These are phyloP conservation scores for Acyrthosiphon pisum DNA, from an alignment of 1,140 invertebrate genomes.

Conservation along the genomic window DNA sequence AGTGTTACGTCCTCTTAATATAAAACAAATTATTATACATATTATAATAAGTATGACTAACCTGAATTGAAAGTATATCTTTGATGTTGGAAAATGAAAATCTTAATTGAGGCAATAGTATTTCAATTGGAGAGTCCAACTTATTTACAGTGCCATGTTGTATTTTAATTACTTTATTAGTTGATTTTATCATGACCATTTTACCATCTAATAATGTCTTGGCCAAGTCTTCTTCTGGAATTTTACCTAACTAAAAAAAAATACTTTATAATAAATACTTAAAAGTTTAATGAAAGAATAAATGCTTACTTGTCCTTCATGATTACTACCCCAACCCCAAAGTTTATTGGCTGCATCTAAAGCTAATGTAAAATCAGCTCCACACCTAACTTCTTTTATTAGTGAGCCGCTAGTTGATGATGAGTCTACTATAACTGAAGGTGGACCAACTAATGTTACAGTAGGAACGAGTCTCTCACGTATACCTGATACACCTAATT, in stretches of 20 bases:
- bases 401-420: constrained; percentile 47
- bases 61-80: constrained; percentile 46
- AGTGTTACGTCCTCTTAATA: too few species aligned
- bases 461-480: constrained; percentile 66
- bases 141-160: constrained; percentile 64
- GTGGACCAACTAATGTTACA: constrained; percentile 62
- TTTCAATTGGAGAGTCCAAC: constrained; percentile 65
- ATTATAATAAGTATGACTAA: background rate
- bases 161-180: constrained; percentile 66
- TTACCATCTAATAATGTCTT: constrained; percentile 63
- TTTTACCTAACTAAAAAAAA: constrained; percentile 62
- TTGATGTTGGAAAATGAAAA: constrained; percentile 57
- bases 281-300: background rate
- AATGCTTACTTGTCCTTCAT: constrained; percentile 66
- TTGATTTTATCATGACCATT: constrained; percentile 65
- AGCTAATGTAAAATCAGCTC: constrained; percentile 76
- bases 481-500: constrained; percentile 70
- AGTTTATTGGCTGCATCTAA: constrained; percentile 68
- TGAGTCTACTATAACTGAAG: constrained; percentile 58
- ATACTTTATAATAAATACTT: background rate
- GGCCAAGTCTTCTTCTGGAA: constrained; percentile 62
- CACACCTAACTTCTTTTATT: constrained; percentile 68
- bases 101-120: constrained; percentile 64
- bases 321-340: constrained; percentile 73
- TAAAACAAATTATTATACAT: background rate